Conservation (phyloP, 2,888 invertebrate genomes). For the Trileptium ribeirensis region DNA sequence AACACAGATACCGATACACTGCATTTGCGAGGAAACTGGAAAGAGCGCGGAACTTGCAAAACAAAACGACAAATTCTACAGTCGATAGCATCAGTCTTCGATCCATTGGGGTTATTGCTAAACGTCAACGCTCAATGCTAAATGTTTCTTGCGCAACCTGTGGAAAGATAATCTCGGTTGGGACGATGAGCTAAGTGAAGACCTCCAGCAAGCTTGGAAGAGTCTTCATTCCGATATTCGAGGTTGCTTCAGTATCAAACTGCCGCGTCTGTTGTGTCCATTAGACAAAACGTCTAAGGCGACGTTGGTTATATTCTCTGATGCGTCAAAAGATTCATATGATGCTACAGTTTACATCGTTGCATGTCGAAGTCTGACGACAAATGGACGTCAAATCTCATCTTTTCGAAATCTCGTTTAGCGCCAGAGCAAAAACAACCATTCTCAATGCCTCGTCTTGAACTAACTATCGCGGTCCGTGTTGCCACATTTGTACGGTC, state of each 20-base stretch:
- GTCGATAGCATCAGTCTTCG: constrained; percentile 30
- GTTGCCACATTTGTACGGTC: constrained; percentile 31
- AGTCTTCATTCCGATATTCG: background rate
- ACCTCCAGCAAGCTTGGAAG: background rate
- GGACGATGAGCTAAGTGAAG: constrained; percentile 37
- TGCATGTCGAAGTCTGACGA: background rate
- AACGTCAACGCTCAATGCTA: constrained; percentile 31
- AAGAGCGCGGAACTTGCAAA: too few relatives aligned
- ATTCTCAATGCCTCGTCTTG: constrained; percentile 34
- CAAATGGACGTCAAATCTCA: background rate
- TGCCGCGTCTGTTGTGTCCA: background rate
- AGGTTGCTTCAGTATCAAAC: background rate
- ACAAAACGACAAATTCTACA: constrained; percentile 32
- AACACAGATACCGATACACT: constrained; percentile 6
- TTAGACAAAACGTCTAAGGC: background rate
- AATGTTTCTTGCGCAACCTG: constrained; percentile 39
- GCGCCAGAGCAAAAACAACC: constrained; percentile 38
- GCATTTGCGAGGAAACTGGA: background rate
- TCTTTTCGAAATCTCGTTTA: constrained; percentile 33
- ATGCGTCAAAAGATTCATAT: constrained; percentile 38
- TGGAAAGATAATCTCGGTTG: constrained; percentile 37
- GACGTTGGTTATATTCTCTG: constrained; percentile 32
- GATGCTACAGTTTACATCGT: constrained; percentile 36
- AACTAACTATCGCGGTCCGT: background rate
- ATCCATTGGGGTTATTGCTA: constrained; percentile 36